Evolutionary conservation across 2,888 invertebrate species (phyloP), one percentile per base, ranked within the genome.

Genomic region (Toxonevra muliebris): DNA sequence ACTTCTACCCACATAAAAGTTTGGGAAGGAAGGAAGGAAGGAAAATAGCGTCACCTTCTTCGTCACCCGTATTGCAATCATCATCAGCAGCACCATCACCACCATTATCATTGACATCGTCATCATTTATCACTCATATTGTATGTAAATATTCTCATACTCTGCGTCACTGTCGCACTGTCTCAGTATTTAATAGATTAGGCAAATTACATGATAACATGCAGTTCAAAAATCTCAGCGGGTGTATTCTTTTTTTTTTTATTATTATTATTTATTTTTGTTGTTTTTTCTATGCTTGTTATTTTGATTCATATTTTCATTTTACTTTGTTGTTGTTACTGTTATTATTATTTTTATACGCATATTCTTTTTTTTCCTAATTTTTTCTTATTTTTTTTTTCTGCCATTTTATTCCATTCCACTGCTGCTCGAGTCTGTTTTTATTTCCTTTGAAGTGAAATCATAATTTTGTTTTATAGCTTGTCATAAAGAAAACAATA

Each of bases 111-210:
- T 48, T 48, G 48, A n/a, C 48, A 48, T 48, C 48, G 15, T 2
- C 30, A 30, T 30, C 48, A 48, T 48, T 48, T 48, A 15, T 48
- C 48, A 30, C 2, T 30, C 30, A 2, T 30, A 30, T 30, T 52
- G 77, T 76, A 78, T 75, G 80, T 79, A 79, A 79, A 79, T 77
- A 79, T 78, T 78, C 9, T 15, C 48, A 48, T 13, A 48, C 48
- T 13, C 48, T 4, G 15, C 11, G 7, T 15, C n/a, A 13, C 15
- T 48, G 19, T 50, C 58, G n/a, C 52, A 43, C 42, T 15, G 19
- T 63, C 54, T 13, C 13, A 42, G 58, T 52, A 59, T 57, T 70
- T 43, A 60, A 66, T 42, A 65, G 63, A 68, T 68, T 70, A 70
- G 59, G 54, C 62, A 66, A 68, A 66, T 65, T 68, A 55, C 65